Base-by-base conservation (phyloP, 2,113 vertebrate genomes). In the Oryzias curvinotus region DNA sequence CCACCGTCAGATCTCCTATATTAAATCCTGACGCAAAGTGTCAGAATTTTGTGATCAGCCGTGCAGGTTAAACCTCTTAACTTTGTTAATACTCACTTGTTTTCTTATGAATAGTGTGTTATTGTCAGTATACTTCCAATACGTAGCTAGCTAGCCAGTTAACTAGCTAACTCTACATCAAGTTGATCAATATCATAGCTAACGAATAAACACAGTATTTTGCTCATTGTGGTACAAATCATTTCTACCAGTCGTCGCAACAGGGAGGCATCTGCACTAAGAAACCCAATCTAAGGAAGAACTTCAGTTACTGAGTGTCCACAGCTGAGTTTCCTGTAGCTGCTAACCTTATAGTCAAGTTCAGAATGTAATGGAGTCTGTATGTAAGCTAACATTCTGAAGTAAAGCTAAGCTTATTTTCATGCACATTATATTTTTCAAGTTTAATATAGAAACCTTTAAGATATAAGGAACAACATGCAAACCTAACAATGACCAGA, bases 131-230 rank as follows among this genome's bases (percentile, higher is more conserved):
- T 71, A 68, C 66, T 79, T 56, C 21, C 0, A 48, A 3, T 25
- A 43, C 1, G 56, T 13, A 28, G 54, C 49, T 68, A 66, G 57
- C 47, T 4, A 49, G 21, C 21, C 5, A 49, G 78, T 68, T 80
- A 68, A 57, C 17, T 67, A 54, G 76, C 82, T 53, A 72, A 58
- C 21, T 41, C 30, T 69, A 65, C 14, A 23, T 64, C 28, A 3
- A 52, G 47, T 2, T 47, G 54, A 73, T 62, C 26, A 57, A 36
- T 65, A 71, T 45, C 47, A 21, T 14, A 56, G 25, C 36, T 41
- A 72, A 66, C 41, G 21, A 41, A 47, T 73, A 51, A 64, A 58
- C 28, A 23, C 36, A 52, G 3, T 56, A 26, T 14, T 51, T 5
- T 28, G 18, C 48, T 56, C 13, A 50, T 54, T 14, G 44, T 70